A percentile compares a stretch with the other conserved stretches of the same genome.
Evolutionary conservation across 1,140 invertebrate genomes (phyloP).

Genomic region (Drosophila mauritiana): DNA sequence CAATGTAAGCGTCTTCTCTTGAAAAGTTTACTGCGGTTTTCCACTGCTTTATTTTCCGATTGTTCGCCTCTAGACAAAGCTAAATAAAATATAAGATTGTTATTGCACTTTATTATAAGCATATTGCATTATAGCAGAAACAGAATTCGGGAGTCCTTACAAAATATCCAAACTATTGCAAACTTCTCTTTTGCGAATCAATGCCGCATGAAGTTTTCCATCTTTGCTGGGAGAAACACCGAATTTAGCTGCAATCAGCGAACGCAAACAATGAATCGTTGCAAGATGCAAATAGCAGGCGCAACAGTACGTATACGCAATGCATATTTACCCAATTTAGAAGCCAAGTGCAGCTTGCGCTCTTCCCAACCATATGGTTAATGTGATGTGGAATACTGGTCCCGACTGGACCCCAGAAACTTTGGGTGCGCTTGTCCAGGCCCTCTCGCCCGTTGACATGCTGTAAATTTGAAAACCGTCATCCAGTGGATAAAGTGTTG

Average conservation of each 20-base stretch:
- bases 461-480: slow-evolving; percentile 79
- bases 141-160: no score
- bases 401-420: background rate
- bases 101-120: no score
- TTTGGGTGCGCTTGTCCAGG: slow-evolving; percentile 7
- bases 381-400: slow-evolving; percentile 32
- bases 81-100: no score
- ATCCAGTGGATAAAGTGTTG: slow-evolving; percentile 70
- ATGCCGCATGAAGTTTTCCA: slow-evolving; percentile 33
- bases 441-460: slow-evolving; percentile 59
- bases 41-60: no score
- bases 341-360: slow-evolving; percentile 32
- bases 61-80: no score
- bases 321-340: slow-evolving; percentile 51
- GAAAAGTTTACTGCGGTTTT: no score
- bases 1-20: no score
- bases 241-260: slow-evolving; percentile 10
- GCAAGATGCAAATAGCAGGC: background rate
- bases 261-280: slow-evolving; percentile 10
- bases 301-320: slow-evolving; percentile 56
- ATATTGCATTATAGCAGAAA: no score
- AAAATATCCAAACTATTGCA: no score
- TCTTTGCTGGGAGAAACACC: slow-evolving; percentile 23
- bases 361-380: slow-evolving; percentile 55
- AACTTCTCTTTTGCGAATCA: slow-evolving; percentile 15